Evolutionary conservation across 1,140 invertebrate genomes (phyloP).

Genomic region (Trachelipus rathkii): DNA sequence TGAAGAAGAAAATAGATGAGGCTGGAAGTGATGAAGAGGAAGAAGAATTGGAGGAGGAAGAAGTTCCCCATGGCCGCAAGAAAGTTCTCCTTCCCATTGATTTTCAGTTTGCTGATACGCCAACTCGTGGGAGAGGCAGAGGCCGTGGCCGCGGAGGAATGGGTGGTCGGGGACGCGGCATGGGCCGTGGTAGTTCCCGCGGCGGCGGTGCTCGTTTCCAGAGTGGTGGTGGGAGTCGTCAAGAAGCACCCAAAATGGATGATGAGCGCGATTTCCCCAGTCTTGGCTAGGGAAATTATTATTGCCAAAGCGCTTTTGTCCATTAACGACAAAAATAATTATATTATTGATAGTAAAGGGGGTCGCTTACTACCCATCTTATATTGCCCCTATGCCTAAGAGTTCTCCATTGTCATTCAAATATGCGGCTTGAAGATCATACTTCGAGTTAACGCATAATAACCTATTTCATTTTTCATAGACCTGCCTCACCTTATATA

Average conservation of each 20-base stretch:
- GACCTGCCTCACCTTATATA: no score
- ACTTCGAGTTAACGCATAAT: not conserved
- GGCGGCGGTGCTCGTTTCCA: constrained; percentile 49
- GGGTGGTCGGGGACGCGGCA: constrained; percentile 53
- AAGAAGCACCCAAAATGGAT: constrained; percentile 82
- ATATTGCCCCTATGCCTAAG: constrained; percentile 2
- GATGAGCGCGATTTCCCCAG: constrained; percentile 93
- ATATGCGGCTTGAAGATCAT: not conserved
- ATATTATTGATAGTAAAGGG: not conserved
- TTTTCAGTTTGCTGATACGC: constrained; percentile 78
- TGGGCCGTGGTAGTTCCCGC: constrained; percentile 48
- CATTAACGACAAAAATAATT: not conserved
- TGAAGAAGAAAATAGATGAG: constrained; percentile 71
- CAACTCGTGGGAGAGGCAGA: constrained; percentile 62
- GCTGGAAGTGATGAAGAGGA: constrained; percentile 63
- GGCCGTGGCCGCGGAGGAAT: constrained; percentile 56
- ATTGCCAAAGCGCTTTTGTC: not conserved
- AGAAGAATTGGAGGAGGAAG: constrained; percentile 51
- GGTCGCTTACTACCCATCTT: not conserved
- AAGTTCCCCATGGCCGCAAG: constrained; percentile 79
- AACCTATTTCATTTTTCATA: not conserved
- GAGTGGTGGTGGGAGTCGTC: constrained; percentile 49
- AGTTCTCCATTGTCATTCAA: constrained; percentile 5
- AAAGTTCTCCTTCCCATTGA: constrained; percentile 83
- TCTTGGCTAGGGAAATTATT: constrained; percentile 50